These are phyloP conservation scores for Norana najaformis DNA, from an alignment of 2,888 invertebrate genomes.

Conservation along the genomic window DNA sequence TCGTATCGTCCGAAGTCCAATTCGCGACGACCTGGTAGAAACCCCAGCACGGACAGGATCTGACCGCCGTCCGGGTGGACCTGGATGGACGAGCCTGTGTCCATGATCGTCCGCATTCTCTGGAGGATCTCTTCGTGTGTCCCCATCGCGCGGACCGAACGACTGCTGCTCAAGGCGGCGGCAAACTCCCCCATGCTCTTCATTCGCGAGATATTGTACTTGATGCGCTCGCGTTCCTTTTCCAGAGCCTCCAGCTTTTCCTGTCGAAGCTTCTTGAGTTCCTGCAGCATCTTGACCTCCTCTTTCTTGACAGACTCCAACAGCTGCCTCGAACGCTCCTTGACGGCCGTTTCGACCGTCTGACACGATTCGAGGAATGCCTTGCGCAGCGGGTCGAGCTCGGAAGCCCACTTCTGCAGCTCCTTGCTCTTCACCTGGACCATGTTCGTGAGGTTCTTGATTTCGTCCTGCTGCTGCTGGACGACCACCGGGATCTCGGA, in stretches of 20 bases:
- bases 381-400: slow-evolving; percentile 41
- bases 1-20: slow-evolving; percentile 40
- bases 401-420: slow-evolving; percentile 33
- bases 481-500: slow-evolving; percentile 40
- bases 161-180: slow-evolving; percentile 27
- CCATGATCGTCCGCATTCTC: slow-evolving; percentile 45
- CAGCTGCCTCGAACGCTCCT: slow-evolving; percentile 38
- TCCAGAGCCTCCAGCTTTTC: slow-evolving; percentile 38
- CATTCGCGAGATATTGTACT: slow-evolving; percentile 39
- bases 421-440: slow-evolving; percentile 38
- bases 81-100: slow-evolving; percentile 35
- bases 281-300: slow-evolving; percentile 41
- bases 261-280: slow-evolving; percentile 39
- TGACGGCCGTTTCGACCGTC: slow-evolving; percentile 44
- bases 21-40: slow-evolving; percentile 41
- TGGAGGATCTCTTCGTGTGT: slow-evolving; percentile 46
- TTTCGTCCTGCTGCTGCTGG: slow-evolving; percentile 41
- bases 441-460: slow-evolving; percentile 38
- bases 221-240: slow-evolving; percentile 40
- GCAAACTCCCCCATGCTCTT: slow-evolving; percentile 41
- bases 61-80: slow-evolving; percentile 21
- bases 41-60: slow-evolving; percentile 37
- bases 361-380: slow-evolving; percentile 40
- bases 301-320: slow-evolving; percentile 39
- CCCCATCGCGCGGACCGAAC: slow-evolving; percentile 41